These are phyloP conservation scores for Hylaea fasciaria DNA, from an alignment of 2,888 invertebrate genomes.

Conservation along the genomic window DNA sequence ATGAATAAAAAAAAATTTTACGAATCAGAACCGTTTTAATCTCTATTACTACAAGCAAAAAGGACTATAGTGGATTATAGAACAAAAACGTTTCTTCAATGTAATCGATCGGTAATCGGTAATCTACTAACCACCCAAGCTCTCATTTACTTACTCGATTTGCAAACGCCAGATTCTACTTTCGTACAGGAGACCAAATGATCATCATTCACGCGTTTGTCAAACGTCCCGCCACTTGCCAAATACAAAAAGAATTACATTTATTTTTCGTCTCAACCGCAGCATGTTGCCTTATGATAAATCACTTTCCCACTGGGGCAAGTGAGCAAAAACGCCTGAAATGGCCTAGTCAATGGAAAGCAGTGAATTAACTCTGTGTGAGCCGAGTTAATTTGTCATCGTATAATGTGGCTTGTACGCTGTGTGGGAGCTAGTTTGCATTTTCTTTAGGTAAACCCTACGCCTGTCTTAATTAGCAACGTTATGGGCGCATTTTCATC, in stretches of 20 bases:
- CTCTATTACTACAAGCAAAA: too few species aligned
- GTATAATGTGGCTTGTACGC: too few species aligned
- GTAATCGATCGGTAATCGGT: too few species aligned
- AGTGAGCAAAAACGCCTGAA: slow-evolving; percentile 42
- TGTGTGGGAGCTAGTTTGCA: too few species aligned
- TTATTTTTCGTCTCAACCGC: slow-evolving; percentile 79
- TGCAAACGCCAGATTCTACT: slow-evolving; percentile 8
- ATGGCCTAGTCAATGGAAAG: slow-evolving; percentile 37
- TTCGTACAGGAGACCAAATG: slow-evolving; percentile 30
- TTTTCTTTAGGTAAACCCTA: too few species aligned
- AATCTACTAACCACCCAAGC: neutral
- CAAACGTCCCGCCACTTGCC: slow-evolving; percentile 71
- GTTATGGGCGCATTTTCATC: too few species aligned
- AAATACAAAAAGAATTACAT: slow-evolving; percentile 80
- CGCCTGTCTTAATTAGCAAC: too few species aligned
- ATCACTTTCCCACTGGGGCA: slow-evolving; percentile 62
- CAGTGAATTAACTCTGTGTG: slow-evolving; percentile 3
- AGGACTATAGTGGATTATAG: too few species aligned
- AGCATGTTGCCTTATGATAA: slow-evolving; percentile 78
- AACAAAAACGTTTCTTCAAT: too few species aligned
- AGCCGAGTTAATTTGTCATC: too few species aligned
- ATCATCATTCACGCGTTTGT: slow-evolving; percentile 77
- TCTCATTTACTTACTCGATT: slow-evolving; percentile 5
- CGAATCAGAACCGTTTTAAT: too few species aligned
- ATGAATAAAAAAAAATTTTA: too few species aligned